Base-by-base conservation (phyloP, 1,140 invertebrate genomes). In the Formica selysi region DNA sequence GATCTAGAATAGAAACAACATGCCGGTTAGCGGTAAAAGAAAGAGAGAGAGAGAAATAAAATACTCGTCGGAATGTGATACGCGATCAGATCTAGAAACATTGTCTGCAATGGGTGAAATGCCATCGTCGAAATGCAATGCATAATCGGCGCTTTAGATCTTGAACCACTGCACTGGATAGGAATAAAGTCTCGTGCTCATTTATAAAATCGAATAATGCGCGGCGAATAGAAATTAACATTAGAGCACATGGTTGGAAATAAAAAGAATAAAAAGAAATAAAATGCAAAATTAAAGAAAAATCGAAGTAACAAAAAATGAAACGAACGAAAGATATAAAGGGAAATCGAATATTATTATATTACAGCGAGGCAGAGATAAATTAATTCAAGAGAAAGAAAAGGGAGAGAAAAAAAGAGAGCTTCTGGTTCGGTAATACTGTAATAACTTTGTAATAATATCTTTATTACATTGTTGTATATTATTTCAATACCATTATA, bases 81-180 rank as follows among this genome's bases (percentile, higher is more conserved):
- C 38, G 79, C 79, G 67, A 81, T 73, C 78, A 59, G 48, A 81
- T 73, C 79, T 73, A 38, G 38, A 61, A 81, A 73, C 54, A 61
- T 73, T 61, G 65, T 54, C 10, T 32, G 51, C 51, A 59, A 71
- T 36, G 38, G n/a, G 54, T 73, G 54, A 48, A 81, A 41, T 57
- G 7, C 51, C 68, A 81, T 67, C 62, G 78, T 81, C 67, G 10
- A 81, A 81, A 81, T 44, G 67, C 38, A 81, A 81, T 36, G 36
- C 19, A 22, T 71, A 81, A 81, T 81, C 78, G 36, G 19, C 38
- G 51, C 65, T 81, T 81, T 81, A 59, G 51, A 81, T 71, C 67
- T 68, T 36, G 26, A 71, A 59, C 19, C 11, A 54, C 16, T 8
- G 10, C 22, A 32, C 38, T 22, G 54, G 13, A 73, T 54, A 22